These are phyloP conservation scores for Harmothoe impar DNA, from an alignment of 2,888 invertebrate genomes.

Conservation along the genomic window DNA sequence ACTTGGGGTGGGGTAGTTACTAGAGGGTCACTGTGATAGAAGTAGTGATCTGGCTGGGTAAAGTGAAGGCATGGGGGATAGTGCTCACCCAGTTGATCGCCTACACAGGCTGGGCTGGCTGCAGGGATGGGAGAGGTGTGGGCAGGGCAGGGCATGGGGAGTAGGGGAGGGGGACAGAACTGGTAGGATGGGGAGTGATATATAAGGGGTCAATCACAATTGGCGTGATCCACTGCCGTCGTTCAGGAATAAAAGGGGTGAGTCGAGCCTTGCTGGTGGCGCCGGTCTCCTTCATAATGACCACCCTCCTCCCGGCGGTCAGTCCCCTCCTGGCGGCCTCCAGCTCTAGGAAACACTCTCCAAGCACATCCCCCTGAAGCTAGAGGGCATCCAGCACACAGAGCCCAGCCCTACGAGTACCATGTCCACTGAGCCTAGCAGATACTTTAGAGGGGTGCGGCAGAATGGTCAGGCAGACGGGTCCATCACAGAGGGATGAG, in stretches of 20 bases:
- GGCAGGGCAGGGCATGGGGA: background rate
- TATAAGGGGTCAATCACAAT: background rate
- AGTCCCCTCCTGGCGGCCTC: background rate
- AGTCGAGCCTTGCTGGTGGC: background rate
- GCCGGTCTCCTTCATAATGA: background rate
- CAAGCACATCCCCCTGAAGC: background rate
- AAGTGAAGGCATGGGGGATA: background rate
- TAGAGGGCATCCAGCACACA: background rate
- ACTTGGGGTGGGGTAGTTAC: background rate
- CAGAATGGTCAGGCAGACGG: slow-evolving; percentile 18
- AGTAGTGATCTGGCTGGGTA: background rate
- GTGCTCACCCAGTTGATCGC: background rate
- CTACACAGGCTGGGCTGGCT: no score
- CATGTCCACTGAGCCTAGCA: background rate
- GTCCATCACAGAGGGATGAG: background rate
- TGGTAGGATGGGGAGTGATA: background rate
- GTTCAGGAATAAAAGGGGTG: background rate
- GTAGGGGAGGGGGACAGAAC: background rate
- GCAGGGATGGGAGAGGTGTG: background rate
- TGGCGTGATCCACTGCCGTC: background rate
- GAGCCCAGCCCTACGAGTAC: background rate
- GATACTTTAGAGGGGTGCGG: background rate
- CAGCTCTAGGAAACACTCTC: slow-evolving; percentile 6
- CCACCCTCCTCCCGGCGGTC: background rate
- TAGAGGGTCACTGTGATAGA: background rate